These are phyloP conservation scores for Hylaea fasciaria DNA, from an alignment of 2,888 invertebrate species.

Conservation along the genomic window DNA sequence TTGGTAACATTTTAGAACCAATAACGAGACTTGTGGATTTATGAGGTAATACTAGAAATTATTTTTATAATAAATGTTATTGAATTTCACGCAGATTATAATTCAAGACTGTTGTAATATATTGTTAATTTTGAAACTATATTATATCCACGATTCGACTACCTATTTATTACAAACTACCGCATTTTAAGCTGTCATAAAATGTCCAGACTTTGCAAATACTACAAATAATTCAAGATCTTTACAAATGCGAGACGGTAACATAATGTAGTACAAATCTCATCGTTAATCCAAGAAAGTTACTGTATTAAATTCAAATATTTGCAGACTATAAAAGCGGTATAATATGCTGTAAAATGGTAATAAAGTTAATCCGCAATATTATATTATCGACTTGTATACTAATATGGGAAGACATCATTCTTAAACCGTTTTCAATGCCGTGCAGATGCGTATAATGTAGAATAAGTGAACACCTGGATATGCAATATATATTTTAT, in stretches of 20 bases:
- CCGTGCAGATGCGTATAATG: conserved; percentile 45
- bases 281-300: conserved; percentile 12
- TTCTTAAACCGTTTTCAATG: conserved; percentile 45
- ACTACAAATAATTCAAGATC: conserved; percentile 22
- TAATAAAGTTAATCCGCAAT: conserved; percentile 10
- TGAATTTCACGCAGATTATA: no score
- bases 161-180: background rate
- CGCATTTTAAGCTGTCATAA: background rate
- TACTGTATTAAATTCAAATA: conserved; percentile 17
- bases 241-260: background rate
- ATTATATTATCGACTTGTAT: conserved; percentile 15
- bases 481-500: conserved; percentile 32
- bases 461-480: conserved; percentile 49
- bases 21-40: no score
- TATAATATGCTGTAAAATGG: conserved; percentile 1
- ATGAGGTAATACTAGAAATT: no score
- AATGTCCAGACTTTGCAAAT: background rate
- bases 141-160: no score
- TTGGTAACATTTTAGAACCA: no score
- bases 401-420: conserved; percentile 51
- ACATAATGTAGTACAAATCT: conserved; percentile 3
- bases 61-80: no score
- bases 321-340: conserved; percentile 7
- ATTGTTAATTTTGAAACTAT: no score
- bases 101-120: no score